Evolutionary conservation across 2,888 invertebrate genomes (phyloP).

Genomic region (Marasmarcha lunaedactyla): DNA sequence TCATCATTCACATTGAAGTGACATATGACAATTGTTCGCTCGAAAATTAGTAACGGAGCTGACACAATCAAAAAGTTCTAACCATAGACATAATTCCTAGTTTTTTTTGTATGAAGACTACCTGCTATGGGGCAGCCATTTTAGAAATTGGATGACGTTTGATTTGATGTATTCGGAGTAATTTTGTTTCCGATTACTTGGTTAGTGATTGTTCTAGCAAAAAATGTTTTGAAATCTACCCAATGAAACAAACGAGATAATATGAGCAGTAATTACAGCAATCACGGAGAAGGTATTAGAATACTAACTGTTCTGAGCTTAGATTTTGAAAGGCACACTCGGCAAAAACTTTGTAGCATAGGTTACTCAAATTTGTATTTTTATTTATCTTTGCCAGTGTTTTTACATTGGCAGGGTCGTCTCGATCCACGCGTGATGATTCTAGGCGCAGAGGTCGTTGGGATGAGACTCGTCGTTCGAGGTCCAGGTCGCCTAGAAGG

Average conservation of each 20-base stretch:
- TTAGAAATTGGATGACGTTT: too few species aligned
- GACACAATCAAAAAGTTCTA: too few species aligned
- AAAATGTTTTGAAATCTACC: too few species aligned
- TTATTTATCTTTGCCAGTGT: constrained; percentile 78
- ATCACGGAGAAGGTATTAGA: constrained; percentile 47
- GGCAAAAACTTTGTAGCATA: not conserved
- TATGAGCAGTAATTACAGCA: constrained; percentile 41
- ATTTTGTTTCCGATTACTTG: too few species aligned
- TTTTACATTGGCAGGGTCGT: constrained; percentile 81
- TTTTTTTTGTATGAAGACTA: too few species aligned
- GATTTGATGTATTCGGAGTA: too few species aligned
- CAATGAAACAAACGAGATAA: constrained; percentile 1
- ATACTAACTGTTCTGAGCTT: constrained; percentile 14
- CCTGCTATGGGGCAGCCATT: too few species aligned
- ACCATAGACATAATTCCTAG: too few species aligned
- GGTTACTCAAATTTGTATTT: constrained; percentile 28
- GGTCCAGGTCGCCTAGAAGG: constrained; percentile 29
- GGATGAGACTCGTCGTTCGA: constrained; percentile 22
- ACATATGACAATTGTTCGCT: too few species aligned
- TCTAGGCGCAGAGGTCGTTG: constrained; percentile 42
- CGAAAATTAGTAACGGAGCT: too few species aligned
- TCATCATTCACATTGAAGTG: too few species aligned
- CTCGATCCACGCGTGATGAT: constrained; percentile 69
- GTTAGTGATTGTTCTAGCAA: too few species aligned
- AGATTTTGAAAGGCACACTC: not conserved